Base-by-base conservation (phyloP, 1,140 invertebrate species). In the Drosophila sp. region DNA sequence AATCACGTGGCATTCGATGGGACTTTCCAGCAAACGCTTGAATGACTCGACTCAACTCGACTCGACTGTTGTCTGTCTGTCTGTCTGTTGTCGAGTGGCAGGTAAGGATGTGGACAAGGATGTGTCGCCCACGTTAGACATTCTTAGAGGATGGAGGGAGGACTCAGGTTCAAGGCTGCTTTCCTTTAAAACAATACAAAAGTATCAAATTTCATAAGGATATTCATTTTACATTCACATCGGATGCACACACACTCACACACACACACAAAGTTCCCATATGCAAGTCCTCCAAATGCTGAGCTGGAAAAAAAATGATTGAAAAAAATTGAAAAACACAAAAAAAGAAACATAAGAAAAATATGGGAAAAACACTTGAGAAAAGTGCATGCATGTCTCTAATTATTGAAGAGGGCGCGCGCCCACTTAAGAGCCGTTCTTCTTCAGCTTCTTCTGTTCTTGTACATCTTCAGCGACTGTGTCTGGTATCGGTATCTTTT, bases 161-260 rank as follows among this genome's bases (percentile, higher is more conserved):
- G 21, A n/a, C 34, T n/a, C 34, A 36, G 34, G 34, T 36, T 50
- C 50, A 56, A 56, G 53, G 38, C 76, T 72, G 78, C 78, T 80
- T 80, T 80, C 77, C 69, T 71, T 70, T 74, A 71, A 75, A 54
- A 71, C 76, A 71, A 78, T 78, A 65, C 50, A 53, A 73, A 66
- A 78, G 76, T 89, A 74, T 89, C 80, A n/a, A 66, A 70, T 89
- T 75, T 89, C 83, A 89, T 89, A 89, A 75, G 83, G 80, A 89
- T 80, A 89, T 77, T 5, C 34, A 36, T 53, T n/a, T 43, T 58
- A 11, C 43, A 16, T 41, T n/a, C 8, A 2, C 40, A 11, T 46
- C 78, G 71, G 76, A 78, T 78, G 78, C 73, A 57, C 36, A 13
- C 34, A n/a, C 34, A 36, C 34, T n/a, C n/a, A 36, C 34, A 36